Conservation (phyloP, 1,140 invertebrate species). For the Odontomachus brunneus region DNA sequence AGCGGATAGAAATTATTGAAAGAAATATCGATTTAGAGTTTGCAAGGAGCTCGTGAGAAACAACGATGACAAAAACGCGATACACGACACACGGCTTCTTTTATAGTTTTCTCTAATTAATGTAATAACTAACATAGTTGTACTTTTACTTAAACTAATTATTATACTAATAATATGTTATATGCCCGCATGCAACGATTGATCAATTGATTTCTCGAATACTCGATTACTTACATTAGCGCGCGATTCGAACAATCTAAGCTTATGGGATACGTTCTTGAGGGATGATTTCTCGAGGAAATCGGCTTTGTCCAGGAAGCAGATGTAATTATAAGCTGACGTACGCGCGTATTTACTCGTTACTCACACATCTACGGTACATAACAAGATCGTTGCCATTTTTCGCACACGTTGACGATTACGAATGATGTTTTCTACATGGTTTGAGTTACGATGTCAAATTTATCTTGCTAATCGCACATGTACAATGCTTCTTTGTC, state of each 20-base stretch:
- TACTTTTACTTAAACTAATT: too few species aligned
- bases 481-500: too few species aligned
- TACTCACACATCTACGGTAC: neutral
- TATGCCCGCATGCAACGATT: too few species aligned
- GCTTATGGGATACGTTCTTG: neutral
- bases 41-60: too few species aligned
- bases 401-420: neutral
- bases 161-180: too few species aligned
- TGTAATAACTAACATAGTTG: too few species aligned
- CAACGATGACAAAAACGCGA: too few species aligned
- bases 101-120: too few species aligned
- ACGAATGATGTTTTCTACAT: neutral
- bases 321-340: neutral
- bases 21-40: too few species aligned
- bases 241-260: slow-evolving; percentile 20
- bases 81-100: too few species aligned
- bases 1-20: too few species aligned
- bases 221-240: slow-evolving; percentile 14
- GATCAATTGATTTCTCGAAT: too few species aligned
- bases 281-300: neutral
- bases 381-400: neutral
- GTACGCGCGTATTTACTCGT: neutral
- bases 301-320: neutral
- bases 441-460: neutral
- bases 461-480: neutral